These are phyloP conservation scores for Gryllus bimaculatus DNA, from an alignment of 1,140 invertebrate species.

Conservation along the genomic window DNA sequence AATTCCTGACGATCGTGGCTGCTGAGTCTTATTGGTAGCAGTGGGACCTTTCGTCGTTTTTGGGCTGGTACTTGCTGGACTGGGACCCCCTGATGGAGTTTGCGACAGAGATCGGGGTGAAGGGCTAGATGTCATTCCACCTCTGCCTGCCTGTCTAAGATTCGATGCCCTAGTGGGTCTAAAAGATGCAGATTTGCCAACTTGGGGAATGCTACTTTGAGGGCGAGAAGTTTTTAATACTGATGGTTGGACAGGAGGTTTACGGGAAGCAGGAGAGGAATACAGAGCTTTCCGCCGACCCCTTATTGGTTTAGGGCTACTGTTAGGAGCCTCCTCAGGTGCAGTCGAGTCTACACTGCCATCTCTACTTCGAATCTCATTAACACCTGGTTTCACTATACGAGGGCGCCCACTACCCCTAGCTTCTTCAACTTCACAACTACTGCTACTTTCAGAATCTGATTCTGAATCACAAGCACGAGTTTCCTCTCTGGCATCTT, in stretches of 20 bases:
- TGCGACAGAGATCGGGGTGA: slow-evolving; percentile 11
- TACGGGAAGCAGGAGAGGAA: slow-evolving; percentile 21
- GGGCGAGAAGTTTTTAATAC: slow-evolving; percentile 18
- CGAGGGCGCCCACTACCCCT: slow-evolving; percentile 37
- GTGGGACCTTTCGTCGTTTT: neutral
- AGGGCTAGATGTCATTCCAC: neutral
- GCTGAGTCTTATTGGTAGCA: neutral
- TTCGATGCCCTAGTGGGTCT: slow-evolving; percentile 33
- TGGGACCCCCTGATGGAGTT: slow-evolving; percentile 13
- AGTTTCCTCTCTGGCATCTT: neutral
- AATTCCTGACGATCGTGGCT: neutral
- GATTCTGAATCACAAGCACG: slow-evolving; percentile 11
- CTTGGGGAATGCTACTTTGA: slow-evolving; percentile 21
- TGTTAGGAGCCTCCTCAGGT: slow-evolving; percentile 17
- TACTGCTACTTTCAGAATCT: neutral
- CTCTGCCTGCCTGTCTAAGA: slow-evolving; percentile 30
- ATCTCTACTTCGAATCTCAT: slow-evolving; percentile 29
- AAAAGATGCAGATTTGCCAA: slow-evolving; percentile 23
- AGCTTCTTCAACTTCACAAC: slow-evolving; percentile 15
- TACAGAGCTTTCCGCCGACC: slow-evolving; percentile 66
- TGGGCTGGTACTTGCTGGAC: slow-evolving; percentile 10
- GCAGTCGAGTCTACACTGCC: slow-evolving; percentile 31
- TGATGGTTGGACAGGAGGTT: slow-evolving; percentile 27
- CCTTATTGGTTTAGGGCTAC: slow-evolving; percentile 51
- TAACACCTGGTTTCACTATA: slow-evolving; percentile 45